A percentile compares a stretch with the other conserved stretches of the same genome.
phyloP scores from a whole-genome alignment of 2,888 invertebrate species.

The Sceliomorpha sp. region DNA sequence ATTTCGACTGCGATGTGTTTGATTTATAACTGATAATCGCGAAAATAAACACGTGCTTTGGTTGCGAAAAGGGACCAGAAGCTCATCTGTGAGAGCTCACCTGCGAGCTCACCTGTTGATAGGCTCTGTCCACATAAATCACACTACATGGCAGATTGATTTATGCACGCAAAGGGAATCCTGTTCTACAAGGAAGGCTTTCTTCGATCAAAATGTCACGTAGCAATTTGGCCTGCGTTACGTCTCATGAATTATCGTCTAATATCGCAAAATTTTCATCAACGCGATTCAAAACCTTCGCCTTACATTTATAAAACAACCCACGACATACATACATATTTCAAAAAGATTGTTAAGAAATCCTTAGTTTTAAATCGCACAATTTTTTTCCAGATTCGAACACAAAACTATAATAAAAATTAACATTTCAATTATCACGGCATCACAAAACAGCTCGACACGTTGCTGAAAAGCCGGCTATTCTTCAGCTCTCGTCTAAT shows the following conservation, averaged over 20 bases:
- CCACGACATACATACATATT: too few relatives aligned
- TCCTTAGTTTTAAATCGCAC: too few relatives aligned
- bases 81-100: constrained; percentile 22
- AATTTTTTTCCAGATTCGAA: too few relatives aligned
- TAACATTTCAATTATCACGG: too few relatives aligned
- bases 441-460: too few relatives aligned
- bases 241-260: constrained; percentile 38
- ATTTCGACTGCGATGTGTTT: constrained; percentile 5
- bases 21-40: constrained; percentile 33
- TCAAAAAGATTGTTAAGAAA: too few relatives aligned
- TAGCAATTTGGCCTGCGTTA: constrained; percentile 35
- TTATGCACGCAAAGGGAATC: constrained; percentile 53
- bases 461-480: too few relatives aligned
- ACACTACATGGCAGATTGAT: constrained; percentile 50
- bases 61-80: constrained; percentile 35
- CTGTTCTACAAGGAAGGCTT: constrained; percentile 35
- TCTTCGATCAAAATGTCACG: constrained; percentile 37
- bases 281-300: too few relatives aligned
- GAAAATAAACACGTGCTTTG: constrained; percentile 49
- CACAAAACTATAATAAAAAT: too few relatives aligned
- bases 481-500: too few relatives aligned
- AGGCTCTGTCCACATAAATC: constrained; percentile 55
- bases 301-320: too few relatives aligned
- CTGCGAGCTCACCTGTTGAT: constrained; percentile 55
- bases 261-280: not conserved